Evolutionary conservation across 2,888 invertebrate species (phyloP).

Genomic region (Cosmia pyralina): DNA sequence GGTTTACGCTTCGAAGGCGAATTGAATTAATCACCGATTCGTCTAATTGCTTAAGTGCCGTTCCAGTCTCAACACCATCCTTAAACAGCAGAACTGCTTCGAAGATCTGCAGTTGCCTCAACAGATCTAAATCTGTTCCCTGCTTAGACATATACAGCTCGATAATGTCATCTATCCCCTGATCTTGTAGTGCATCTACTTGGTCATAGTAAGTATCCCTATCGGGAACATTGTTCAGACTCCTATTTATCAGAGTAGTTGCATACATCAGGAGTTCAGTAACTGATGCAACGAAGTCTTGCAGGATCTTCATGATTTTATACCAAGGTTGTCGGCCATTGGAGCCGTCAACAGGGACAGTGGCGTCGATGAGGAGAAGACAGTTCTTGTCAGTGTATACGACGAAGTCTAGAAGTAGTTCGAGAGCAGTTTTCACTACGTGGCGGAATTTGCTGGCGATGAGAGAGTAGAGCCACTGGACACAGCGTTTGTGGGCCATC

Average conservation of each 20-base stretch:
- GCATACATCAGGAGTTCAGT: slow-evolving; percentile 98
- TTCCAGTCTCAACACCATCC: slow-evolving; percentile 92
- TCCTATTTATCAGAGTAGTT: slow-evolving; percentile 98
- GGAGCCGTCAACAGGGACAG: no score
- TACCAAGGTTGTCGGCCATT: no score
- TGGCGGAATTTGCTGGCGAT: no score
- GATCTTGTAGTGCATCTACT: no score
- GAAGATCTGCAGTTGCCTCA: slow-evolving; percentile 98
- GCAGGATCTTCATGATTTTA: slow-evolving; percentile 94
- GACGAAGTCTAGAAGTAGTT: no score
- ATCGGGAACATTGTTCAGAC: slow-evolving; percentile 97
- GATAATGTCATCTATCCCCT: no score
- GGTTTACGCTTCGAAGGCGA: slow-evolving; percentile 86
- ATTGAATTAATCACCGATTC: slow-evolving; percentile 93
- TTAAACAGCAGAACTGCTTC: slow-evolving; percentile 97
- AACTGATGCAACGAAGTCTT: slow-evolving; percentile 98
- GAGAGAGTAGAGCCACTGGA: no score
- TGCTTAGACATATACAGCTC: slow-evolving; percentile 97
- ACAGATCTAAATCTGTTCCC: slow-evolving; percentile 97
- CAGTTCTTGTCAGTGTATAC: no score
- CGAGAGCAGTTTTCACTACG: no score
- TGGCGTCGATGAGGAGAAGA: no score
- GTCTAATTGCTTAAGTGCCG: slow-evolving; percentile 92
- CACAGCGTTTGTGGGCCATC: no score
- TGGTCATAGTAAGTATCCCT: no score